phyloP scores from a whole-genome alignment of 2,888 invertebrate genomes.

The Drosophila eohydei region DNA sequence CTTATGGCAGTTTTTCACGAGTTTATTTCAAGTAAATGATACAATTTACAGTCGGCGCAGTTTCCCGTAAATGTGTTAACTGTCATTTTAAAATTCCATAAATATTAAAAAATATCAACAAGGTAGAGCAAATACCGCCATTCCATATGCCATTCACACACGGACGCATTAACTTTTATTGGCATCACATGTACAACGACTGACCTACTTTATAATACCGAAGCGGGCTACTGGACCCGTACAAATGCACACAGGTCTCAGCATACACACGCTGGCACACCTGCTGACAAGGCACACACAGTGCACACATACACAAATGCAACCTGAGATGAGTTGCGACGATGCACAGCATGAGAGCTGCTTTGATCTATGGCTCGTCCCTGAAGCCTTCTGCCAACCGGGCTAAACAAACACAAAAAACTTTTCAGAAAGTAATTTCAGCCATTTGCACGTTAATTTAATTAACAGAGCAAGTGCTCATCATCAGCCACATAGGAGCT shows the following conservation, averaged over 20 bases:
- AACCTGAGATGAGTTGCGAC: conserved; percentile 23
- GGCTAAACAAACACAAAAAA: conserved; percentile 51
- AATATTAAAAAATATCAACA: conserved; percentile 79
- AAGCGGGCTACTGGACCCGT: conserved; percentile 33
- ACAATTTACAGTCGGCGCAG: conserved; percentile 37
- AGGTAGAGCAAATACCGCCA: conserved; percentile 53
- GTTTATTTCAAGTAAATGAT: conserved; percentile 40
- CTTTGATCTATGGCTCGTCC: conserved; percentile 69
- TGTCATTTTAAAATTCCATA: conserved; percentile 74
- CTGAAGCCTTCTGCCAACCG: conserved; percentile 44
- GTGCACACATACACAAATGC: conserved; percentile 36
- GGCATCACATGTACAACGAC: conserved; percentile 70
- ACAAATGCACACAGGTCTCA: conserved; percentile 14
- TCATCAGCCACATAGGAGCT: conserved; percentile 40
- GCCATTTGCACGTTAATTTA: conserved; percentile 70
- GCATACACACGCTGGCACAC: conserved; percentile 31
- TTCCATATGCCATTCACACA: conserved; percentile 51
- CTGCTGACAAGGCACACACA: conserved; percentile 54
- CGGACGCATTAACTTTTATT: conserved; percentile 74
- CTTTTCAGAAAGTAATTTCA: conserved; percentile 67
- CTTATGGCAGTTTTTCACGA: background rate
- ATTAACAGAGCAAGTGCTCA: conserved; percentile 64
- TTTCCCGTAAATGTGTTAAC: conserved; percentile 63
- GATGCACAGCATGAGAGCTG: conserved; percentile 47
- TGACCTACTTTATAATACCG: conserved; percentile 70